Base-by-base conservation (phyloP, 2,888 invertebrate species). In the Oligia strigilis region DNA sequence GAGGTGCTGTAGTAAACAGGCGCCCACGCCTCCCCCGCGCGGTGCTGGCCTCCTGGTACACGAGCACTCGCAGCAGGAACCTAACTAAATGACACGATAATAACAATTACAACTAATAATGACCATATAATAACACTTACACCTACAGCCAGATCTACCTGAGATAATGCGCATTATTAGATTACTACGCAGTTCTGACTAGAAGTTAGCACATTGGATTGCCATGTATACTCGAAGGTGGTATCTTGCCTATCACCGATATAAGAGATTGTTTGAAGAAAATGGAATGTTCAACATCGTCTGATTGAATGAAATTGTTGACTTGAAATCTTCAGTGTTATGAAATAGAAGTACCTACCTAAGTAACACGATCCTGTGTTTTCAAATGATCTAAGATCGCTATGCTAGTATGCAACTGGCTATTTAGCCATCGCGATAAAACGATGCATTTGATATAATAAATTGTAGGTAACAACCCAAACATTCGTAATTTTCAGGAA, bases 21-120 rank as follows among this genome's bases (percentile, higher is more conserved):
- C 90, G 72, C 90, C 90, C 81, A 87, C 90, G 82, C 87, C 85
- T 72, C 88, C 88, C 79, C 83, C 91, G 67, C 85, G 79, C 86
- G 17, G 29, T 3, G n/a, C 86, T 89, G 80, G 29, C 69, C 84
- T 80, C 88, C 84, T 86, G 70, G 83, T 81, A 78, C 36, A 36
- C 36, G 36, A 36, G 36, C 36, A 36, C 73, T 76, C 70, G 60
- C 77, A 78, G 52, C 78, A 84, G 83, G 80, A 87, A 79, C 86
- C 82, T 82, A 72, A 77, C 58, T 65, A 75, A 80, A 78, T 82
- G 79, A 80, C 84, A 74, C 77, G 4, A 72, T 80, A 72, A 78
- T 72, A 82, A 80, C 75, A 82, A 86, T 88, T 66, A 81, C 77
- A 70, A 82, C 58, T 60, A 77, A 75, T 80, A 85, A 82, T 88